Base-by-base conservation (phyloP, 2,888 invertebrate genomes). In the Aleiodes testaceus region DNA sequence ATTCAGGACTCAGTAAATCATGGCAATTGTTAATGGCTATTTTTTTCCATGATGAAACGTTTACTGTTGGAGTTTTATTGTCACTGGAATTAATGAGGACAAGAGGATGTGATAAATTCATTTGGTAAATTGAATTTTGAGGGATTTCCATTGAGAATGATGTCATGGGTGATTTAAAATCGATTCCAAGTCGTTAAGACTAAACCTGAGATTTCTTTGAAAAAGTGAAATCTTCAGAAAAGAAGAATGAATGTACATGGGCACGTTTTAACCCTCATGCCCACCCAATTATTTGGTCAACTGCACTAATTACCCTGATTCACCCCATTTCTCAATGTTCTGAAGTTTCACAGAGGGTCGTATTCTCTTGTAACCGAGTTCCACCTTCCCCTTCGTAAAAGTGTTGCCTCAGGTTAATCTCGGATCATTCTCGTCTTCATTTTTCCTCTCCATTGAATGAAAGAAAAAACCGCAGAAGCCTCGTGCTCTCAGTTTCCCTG, bases 331-430 rank as follows among this genome's bases (percentile, higher is more conserved):
- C 70, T 76, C 75, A 69, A 53, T 74, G 69, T 70, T 75, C 75
- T 77, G 77, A 77, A 75, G 75, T 78, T 75, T 72, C 74, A 72
- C 72, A 72, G 70, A 44, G 49, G 47, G 66, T 66, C 74, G 74
- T 73, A 75, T 36, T 65, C 55, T 76, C 78, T 74, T 72, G 76
- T 79, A 79, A 74, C 75, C 74, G 74, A 70, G 66, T 74, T 74
- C 75, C 44, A 59, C 73, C 26, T 30, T 26, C 30, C 45, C 49
- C 6, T 69, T 65, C 45, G 50, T 36, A 53, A 63, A 36, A 69
- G 9, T 36, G 11, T 36, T 36, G 69, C 64, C 74, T 44, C 72
- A 52, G 72, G 73, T 75, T 81, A 78, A 81, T 79, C 78, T 75
- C 74, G 74, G 75, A 76, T 81, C 68, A 77, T 73, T 75, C 76